These are phyloP conservation scores for Brachyistius frenatus DNA, from an alignment of 2,113 vertebrate genomes.

Conservation along the genomic window DNA sequence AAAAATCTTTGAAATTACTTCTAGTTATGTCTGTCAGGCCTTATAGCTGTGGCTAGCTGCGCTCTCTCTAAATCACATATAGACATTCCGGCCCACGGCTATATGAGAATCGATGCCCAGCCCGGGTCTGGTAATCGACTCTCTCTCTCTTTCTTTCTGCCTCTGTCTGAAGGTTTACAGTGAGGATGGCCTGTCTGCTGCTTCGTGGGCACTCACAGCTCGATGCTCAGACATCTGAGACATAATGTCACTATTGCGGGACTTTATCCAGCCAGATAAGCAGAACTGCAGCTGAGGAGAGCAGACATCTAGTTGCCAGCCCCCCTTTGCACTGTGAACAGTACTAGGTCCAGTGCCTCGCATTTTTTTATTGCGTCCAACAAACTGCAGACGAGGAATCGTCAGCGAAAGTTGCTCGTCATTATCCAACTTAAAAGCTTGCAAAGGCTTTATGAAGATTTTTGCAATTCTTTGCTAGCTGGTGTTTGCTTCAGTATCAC, in stretches of 20 bases:
- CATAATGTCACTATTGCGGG: conserved; percentile 57
- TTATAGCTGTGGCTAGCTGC: conserved; percentile 14
- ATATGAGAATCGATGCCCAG: conserved; percentile 49
- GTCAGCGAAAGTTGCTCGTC: conserved; percentile 13
- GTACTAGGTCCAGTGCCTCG: conserved; percentile 59
- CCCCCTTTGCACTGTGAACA: conserved; percentile 50
- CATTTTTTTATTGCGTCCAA: conserved; percentile 33
- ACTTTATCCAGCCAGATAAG: conserved; percentile 63
- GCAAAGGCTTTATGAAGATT: conserved; percentile 29
- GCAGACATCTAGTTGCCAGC: conserved; percentile 67
- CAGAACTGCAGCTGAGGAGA: conserved; percentile 59
- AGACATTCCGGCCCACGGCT: conserved; percentile 34
- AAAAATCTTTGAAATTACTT: conserved; percentile 52
- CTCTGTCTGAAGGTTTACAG: conserved; percentile 27
- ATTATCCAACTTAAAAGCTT: conserved; percentile 55
- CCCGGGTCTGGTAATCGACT: conserved; percentile 46
- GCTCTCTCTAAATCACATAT: conserved; percentile 45
- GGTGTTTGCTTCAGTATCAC: conserved; percentile 12
- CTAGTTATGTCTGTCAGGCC: conserved; percentile 11
- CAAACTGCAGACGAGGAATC: conserved; percentile 45
- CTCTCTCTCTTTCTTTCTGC: conserved; percentile 22
- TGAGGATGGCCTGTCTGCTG: conserved; percentile 37
- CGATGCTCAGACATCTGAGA: conserved; percentile 55
- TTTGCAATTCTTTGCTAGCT: conserved; percentile 27
- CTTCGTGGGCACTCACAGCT: conserved; percentile 30